These are phyloP conservation scores for Ornithorhynchus anatinus DNA, from an alignment of 2,113 vertebrate genomes.

Conservation along the genomic window DNA sequence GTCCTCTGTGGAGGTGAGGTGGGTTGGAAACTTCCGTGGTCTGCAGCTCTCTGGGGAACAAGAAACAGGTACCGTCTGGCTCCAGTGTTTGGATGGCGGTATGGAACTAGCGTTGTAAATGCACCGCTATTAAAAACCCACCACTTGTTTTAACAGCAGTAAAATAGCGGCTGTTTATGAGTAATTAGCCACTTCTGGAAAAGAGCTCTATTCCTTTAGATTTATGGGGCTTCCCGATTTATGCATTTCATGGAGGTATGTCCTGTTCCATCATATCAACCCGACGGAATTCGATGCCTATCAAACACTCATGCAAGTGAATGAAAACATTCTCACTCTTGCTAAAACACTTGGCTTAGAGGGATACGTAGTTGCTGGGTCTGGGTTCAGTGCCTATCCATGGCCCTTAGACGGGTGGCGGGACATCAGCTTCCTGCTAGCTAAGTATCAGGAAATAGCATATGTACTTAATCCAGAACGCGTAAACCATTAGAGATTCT, in stretches of 20 bases:
- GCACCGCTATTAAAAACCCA: slow-evolving; percentile 30
- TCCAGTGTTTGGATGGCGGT: neutral
- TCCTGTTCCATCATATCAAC: slow-evolving; percentile 50
- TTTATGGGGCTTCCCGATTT: slow-evolving; percentile 43
- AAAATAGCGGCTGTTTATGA: slow-evolving; percentile 50
- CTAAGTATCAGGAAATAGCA: neutral
- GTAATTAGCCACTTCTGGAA: slow-evolving; percentile 56
- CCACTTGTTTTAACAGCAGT: slow-evolving; percentile 35
- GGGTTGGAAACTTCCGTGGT: no score
- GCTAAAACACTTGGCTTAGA: slow-evolving; percentile 6
- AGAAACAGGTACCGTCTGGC: neutral
- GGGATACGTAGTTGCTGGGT: neutral
- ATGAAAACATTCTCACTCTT: neutral
- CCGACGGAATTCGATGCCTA: slow-evolving; percentile 48
- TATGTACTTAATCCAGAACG: no score
- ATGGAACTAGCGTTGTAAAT: neutral
- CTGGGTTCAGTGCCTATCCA: neutral
- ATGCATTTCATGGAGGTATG: slow-evolving; percentile 34
- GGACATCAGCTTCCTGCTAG: neutral
- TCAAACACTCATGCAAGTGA: slow-evolving; percentile 15
- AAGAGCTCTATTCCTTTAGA: slow-evolving; percentile 52
- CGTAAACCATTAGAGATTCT: no score
- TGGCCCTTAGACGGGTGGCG: no score
- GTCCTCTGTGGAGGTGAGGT: no score
- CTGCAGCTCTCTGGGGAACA: neutral